These are phyloP conservation scores for Falco rusticolus DNA, from an alignment of 2,797 vertebrate species.

Conservation along the genomic window DNA sequence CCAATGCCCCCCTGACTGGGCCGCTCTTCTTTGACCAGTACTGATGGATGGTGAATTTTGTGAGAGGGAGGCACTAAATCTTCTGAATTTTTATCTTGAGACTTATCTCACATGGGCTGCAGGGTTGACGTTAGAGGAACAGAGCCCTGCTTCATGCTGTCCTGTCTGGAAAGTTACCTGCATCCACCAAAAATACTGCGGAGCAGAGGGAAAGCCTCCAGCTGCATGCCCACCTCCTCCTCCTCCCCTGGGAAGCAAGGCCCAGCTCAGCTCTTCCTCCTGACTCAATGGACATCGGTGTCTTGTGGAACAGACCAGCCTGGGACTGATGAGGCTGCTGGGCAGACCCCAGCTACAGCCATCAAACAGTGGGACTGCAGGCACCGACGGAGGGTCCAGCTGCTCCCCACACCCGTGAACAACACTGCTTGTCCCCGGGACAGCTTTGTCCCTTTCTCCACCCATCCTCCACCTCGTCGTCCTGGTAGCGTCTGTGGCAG, in stretches of 20 bases:
- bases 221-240: background rate
- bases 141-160: background rate
- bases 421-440: background rate
- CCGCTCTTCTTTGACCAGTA: background rate
- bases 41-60: background rate
- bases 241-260: background rate
- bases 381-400: fast-evolving
- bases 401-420: background rate
- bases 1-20: background rate
- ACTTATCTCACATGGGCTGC: background rate
- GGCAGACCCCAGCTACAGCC: background rate
- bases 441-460: background rate
- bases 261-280: background rate
- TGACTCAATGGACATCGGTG: fast-evolving
- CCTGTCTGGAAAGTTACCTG: background rate
- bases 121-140: background rate
- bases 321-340: background rate
- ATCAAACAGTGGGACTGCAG: fast-evolving
- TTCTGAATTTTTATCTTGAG: background rate
- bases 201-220: background rate
- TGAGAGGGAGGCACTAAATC: background rate
- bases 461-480: background rate
- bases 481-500: background rate
- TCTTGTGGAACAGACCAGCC: background rate
- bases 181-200: background rate